These are phyloP conservation scores for Parthenolecanium corni DNA, from an alignment of 2,888 invertebrate species.

Conservation along the genomic window DNA sequence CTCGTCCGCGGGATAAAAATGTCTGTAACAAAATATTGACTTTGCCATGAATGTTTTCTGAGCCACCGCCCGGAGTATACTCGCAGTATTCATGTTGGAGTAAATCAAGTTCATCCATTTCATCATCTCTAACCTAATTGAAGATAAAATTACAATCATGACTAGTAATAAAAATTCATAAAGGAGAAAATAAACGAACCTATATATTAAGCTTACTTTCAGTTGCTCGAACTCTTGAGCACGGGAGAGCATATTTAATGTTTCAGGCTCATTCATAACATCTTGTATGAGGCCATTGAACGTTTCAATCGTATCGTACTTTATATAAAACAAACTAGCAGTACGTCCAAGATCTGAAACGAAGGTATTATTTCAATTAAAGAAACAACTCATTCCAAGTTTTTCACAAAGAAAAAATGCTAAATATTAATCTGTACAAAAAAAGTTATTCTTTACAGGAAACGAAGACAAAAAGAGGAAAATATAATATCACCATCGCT, in stretches of 20 bases:
- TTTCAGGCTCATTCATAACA: constrained; percentile 73
- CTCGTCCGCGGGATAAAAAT: constrained; percentile 66
- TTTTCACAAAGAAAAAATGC: neutral
- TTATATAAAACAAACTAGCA: constrained; percentile 95
- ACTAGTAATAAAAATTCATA: constrained; percentile 10
- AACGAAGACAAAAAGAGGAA: too few relatives aligned
- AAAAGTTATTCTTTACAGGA: neutral
- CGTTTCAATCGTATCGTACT: constrained; percentile 84
- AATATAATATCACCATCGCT: too few relatives aligned
- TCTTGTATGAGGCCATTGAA: constrained; percentile 73
- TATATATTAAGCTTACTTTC: constrained; percentile 49
- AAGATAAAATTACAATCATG: constrained; percentile 25
- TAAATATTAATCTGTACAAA: neutral
- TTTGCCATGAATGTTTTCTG: constrained; percentile 85
- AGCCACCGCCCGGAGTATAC: constrained; percentile 64
- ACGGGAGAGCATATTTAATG: constrained; percentile 79
- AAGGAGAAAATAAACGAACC: too few relatives aligned
- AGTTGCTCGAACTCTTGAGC: constrained; percentile 93
- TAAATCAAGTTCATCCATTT: constrained; percentile 76
- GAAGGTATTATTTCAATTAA: constrained; percentile 28
- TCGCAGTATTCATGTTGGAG: constrained; percentile 62
- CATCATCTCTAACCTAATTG: constrained; percentile 81
- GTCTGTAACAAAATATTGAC: constrained; percentile 89
- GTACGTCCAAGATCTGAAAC: constrained; percentile 76
- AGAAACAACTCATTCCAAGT: too few relatives aligned